phyloP scores from a whole-genome alignment of 1,140 invertebrate genomes.

The Hyles euphorbiae region DNA sequence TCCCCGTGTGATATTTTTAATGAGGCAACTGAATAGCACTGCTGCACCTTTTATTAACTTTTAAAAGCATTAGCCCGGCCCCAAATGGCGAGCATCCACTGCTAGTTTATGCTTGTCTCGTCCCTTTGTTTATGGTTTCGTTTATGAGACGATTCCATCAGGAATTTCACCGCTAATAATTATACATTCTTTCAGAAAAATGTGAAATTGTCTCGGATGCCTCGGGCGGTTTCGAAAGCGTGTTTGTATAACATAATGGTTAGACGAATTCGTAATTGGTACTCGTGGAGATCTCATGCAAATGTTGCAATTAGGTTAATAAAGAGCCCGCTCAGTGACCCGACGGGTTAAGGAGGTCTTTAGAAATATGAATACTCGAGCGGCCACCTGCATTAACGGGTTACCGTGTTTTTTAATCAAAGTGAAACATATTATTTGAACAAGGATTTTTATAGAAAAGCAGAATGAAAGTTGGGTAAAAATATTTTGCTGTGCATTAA shows the following conservation, averaged over 20 bases:
- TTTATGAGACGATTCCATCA: conserved; percentile 16
- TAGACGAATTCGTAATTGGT: conserved; percentile 47
- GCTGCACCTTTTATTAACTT: conserved; percentile 58
- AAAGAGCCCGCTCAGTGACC: conserved; percentile 32
- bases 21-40: conserved; percentile 51
- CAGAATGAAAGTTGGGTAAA: not conserved
- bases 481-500: too few relatives aligned
- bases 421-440: conserved; percentile 18
- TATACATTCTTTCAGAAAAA: not conserved
- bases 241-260: conserved; percentile 60
- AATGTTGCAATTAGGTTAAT: conserved; percentile 57
- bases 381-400: conserved; percentile 29
- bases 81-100: conserved; percentile 29
- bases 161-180: conserved; percentile 11
- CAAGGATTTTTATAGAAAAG: not conserved
- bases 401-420: conserved; percentile 30
- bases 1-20: conserved; percentile 62
- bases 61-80: conserved; percentile 43
- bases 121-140: conserved; percentile 20
- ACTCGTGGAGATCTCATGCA: conserved; percentile 51
- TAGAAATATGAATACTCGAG: conserved; percentile 44
- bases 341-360: conserved; percentile 29
- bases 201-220: too few relatives aligned
- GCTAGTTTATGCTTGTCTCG: conserved; percentile 19
- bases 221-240: too few relatives aligned